Conservation (phyloP, 2,113 vertebrate species). For the Lasiurus borealis region DNA sequence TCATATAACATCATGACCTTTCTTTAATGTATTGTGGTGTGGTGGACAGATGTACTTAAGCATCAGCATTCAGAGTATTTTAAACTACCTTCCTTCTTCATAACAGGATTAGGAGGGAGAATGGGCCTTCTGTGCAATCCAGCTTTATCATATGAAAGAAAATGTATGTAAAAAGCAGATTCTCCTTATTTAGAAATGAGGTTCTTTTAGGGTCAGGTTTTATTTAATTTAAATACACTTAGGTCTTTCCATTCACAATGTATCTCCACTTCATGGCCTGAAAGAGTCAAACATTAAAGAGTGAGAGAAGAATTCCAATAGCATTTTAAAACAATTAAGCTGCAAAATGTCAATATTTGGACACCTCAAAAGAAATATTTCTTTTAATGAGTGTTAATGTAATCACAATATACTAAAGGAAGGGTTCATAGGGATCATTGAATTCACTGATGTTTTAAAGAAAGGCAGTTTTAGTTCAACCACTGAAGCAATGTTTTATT, state of each 20-base stretch:
- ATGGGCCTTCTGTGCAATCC: constrained; percentile 40
- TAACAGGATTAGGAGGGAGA: constrained; percentile 60
- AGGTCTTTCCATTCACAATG: constrained; percentile 59
- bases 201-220: constrained; percentile 53
- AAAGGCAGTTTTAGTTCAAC: constrained; percentile 43
- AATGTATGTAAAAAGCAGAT: neutral
- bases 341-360: constrained; percentile 62
- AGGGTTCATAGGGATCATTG: neutral
- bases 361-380: constrained; percentile 65
- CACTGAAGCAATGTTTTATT: constrained; percentile 63
- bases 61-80: constrained; percentile 63
- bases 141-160: constrained; percentile 56
- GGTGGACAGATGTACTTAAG: constrained; percentile 71
- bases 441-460: constrained; percentile 59
- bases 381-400: constrained; percentile 62
- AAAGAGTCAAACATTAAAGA: constrained; percentile 59
- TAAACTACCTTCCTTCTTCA: constrained; percentile 67
- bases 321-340: constrained; percentile 67
- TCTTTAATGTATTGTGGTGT: constrained; percentile 57
- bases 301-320: constrained; percentile 55
- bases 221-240: constrained; percentile 70
- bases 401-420: constrained; percentile 59
- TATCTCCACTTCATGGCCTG: constrained; percentile 23
- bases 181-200: constrained; percentile 60
- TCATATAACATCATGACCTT: constrained; percentile 44